These are phyloP conservation scores for Gonioctena quinquepunctata DNA, from an alignment of 1,140 invertebrate species.

Conservation along the genomic window DNA sequence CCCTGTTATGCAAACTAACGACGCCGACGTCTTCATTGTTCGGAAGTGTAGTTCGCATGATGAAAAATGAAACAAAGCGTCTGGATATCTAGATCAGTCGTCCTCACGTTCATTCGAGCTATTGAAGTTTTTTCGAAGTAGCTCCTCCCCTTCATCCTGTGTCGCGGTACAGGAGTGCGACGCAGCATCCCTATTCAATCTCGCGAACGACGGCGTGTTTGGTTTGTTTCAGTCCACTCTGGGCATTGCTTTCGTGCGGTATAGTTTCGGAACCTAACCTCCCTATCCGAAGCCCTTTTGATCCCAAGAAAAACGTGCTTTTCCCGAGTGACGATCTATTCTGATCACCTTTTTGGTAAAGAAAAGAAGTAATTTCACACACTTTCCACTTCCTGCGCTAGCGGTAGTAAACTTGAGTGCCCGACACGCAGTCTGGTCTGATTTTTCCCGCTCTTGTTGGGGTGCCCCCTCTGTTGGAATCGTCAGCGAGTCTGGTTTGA, in stretches of 20 bases:
- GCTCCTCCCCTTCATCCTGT: not conserved
- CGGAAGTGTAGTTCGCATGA: not conserved
- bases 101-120: not conserved
- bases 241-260: slow-evolving; percentile 4
- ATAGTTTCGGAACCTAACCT: slow-evolving; percentile 11
- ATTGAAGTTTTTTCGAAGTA: not conserved
- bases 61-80: not conserved
- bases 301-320: not conserved
- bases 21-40: not conserved
- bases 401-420: not conserved
- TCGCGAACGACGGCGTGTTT: not conserved
- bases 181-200: slow-evolving; percentile 2
- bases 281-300: slow-evolving; percentile 12
- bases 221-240: slow-evolving; percentile 8
- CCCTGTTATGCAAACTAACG: not conserved
- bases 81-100: not conserved
- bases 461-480: not conserved
- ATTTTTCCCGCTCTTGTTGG: slow-evolving; percentile 1
- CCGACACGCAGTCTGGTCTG: not conserved
- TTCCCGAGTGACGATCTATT: not conserved
- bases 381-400: not conserved
- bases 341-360: not conserved
- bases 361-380: not conserved
- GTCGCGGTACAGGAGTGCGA: not conserved
- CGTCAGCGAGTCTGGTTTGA: not conserved